Evolutionary conservation across 1,140 invertebrate species (phyloP), one percentile per base, ranked within the genome.

Genomic region (Caerostris extrusa): DNA sequence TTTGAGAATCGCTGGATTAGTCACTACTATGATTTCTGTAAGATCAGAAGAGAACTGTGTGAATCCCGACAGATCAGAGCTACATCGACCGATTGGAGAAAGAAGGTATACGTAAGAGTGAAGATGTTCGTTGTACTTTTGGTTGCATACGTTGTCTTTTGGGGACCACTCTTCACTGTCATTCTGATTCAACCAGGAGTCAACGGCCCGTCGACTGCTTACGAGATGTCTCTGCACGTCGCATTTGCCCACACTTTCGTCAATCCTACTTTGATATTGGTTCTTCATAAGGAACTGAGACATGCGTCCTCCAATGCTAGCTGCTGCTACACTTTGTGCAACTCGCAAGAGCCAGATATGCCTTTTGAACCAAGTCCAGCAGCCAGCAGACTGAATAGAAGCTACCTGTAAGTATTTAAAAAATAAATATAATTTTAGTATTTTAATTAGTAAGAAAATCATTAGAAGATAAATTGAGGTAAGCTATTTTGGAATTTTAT

Each of bases 101-200:
- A 17, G 98, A 98, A 90, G 95, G 96, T 0, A 91, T 95, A 91
- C 95, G 56, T 94, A 97, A n/a, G 97, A 98, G 81, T 97, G 5
- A 97, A 98, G 96, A 98, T 98, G 98, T 98, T 98, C 96, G 97
- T 98, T 50, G 97, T 98, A 85, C 98, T 98, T 95, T 98, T 98
- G 0, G 97, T 97, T 0, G 98, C 98, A 3, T 98, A 98, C 95
- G 97, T 98, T 14, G 96, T 98, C 60, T 98, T 98, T 96, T 98
- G 98, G 98, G 98, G 98, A 94, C 98, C 98, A 55, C 96, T 98
- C 91, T 98, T 98, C 96, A 58, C 98, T 90, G 97, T 98, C 90
- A 98, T 98, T 55, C 97, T 97, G 17, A 94, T 96, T 7, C 96
- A 96, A 94, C 95, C 96, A 2, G 95, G 95, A 50, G 34, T 93